These are phyloP conservation scores for Venustaconcha ellipsiformis DNA, from an alignment of 1,140 invertebrate genomes.

Conservation along the genomic window DNA sequence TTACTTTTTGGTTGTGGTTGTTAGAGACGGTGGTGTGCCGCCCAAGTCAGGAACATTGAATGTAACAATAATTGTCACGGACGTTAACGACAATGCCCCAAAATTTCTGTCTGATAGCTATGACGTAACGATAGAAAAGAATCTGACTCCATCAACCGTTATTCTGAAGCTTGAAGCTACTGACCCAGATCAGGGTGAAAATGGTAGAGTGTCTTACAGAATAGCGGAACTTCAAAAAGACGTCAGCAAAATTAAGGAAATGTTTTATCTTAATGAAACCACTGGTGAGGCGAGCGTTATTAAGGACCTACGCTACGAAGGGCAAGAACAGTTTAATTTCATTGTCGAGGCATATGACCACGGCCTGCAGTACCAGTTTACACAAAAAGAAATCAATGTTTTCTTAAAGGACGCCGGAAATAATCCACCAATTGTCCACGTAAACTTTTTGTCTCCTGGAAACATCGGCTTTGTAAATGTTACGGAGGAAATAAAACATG, in stretches of 20 bases:
- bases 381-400: conserved; percentile 76
- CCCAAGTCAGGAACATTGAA: conserved; percentile 36
- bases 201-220: conserved; percentile 84
- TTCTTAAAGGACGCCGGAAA: conserved; percentile 85
- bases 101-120: conserved; percentile 73
- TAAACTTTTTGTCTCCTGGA: conserved; percentile 39
- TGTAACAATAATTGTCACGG: conserved; percentile 55
- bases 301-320: conserved; percentile 27
- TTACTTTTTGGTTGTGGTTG: conserved; percentile 13
- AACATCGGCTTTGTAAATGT: conserved; percentile 42
- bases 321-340: conserved; percentile 30
- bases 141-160: conserved; percentile 79
- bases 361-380: conserved; percentile 23
- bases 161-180: conserved; percentile 77
- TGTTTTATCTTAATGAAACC: conserved; percentile 27
- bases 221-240: conserved; percentile 19
- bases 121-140: conserved; percentile 83
- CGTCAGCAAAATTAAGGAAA: conserved; percentile 18
- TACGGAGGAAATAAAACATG: conserved; percentile 41
- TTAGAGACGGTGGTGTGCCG: conserved; percentile 17
- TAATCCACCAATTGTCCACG: conserved; percentile 86
- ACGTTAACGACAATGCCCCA: conserved; percentile 74
- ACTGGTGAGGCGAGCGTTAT: conserved; percentile 35
- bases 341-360: conserved; percentile 46
- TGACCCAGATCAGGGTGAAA: conserved; percentile 89